phyloP scores from a whole-genome alignment of 2,888 invertebrate genomes.

The Netelia fuscicornis region DNA sequence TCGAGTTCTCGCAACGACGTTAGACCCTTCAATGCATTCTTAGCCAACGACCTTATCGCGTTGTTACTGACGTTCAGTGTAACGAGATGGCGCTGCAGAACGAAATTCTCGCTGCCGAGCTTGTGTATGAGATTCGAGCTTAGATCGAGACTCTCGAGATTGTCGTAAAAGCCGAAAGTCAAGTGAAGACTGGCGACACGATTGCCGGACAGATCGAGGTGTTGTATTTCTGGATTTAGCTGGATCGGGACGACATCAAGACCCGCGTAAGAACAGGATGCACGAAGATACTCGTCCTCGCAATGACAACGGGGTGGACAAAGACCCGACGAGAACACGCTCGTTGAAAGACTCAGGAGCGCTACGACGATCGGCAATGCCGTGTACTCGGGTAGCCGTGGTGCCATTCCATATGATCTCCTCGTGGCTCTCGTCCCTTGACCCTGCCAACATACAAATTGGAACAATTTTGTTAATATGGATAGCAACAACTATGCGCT shows the following conservation, averaged over 20 bases:
- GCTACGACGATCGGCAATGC: slow-evolving; percentile 84
- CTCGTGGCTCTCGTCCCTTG: slow-evolving; percentile 64
- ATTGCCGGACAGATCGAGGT: slow-evolving; percentile 94
- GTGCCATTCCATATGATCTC: slow-evolving; percentile 85
- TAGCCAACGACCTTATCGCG: slow-evolving; percentile 89
- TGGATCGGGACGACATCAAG: slow-evolving; percentile 95
- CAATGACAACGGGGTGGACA: slow-evolving; percentile 94
- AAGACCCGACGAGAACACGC: slow-evolving; percentile 86
- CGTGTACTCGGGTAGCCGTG: slow-evolving; percentile 85
- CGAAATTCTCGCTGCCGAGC: slow-evolving; percentile 93
- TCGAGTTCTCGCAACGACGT: slow-evolving; percentile 89
- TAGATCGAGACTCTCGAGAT: slow-evolving; percentile 92
- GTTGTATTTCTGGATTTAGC: slow-evolving; percentile 93
- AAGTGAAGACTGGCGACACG: slow-evolving; percentile 92
- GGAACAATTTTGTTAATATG: slow-evolving; percentile 43
- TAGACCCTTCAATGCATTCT: slow-evolving; percentile 92
- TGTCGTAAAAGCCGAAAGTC: slow-evolving; percentile 92
- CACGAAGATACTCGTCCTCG: slow-evolving; percentile 91
- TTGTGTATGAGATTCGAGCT: slow-evolving; percentile 93
- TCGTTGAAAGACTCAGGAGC: slow-evolving; percentile 75
- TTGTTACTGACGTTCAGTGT: slow-evolving; percentile 93
- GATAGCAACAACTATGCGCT: background rate
- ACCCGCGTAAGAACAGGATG: slow-evolving; percentile 91
- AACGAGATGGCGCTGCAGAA: slow-evolving; percentile 90
- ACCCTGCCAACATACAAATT: slow-evolving; percentile 54